Evolutionary conservation across 2,888 invertebrate species (phyloP).

Genomic region (Tipula helvola): DNA sequence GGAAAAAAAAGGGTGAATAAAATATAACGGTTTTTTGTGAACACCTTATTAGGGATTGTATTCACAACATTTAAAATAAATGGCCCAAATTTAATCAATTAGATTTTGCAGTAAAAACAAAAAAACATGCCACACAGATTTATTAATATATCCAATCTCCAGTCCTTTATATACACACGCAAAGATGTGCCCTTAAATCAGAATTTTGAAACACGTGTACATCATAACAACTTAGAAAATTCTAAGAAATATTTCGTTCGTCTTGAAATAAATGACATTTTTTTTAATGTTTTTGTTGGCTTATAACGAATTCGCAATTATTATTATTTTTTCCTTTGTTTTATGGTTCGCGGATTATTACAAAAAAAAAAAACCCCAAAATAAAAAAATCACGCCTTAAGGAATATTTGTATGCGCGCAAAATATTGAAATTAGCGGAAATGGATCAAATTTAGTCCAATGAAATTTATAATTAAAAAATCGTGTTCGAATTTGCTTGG

Average conservation of each 20-base stretch:
- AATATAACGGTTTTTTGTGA: background rate
- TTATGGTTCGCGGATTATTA: background rate
- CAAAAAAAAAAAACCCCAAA: background rate
- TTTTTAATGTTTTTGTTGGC: background rate
- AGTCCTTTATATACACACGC: background rate
- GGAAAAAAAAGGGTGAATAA: background rate
- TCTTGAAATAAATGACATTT: background rate
- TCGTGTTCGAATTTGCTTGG: background rate
- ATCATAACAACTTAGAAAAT: background rate
- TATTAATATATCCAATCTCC: background rate
- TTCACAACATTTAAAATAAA: background rate
- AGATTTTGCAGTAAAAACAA: background rate
- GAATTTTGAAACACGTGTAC: background rate
- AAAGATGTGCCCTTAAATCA: background rate
- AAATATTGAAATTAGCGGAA: background rate
- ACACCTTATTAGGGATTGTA: background rate
- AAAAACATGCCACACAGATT: background rate
- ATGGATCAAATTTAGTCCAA: background rate
- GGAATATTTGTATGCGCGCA: background rate
- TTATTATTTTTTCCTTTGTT: background rate
- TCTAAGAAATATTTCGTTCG: background rate
- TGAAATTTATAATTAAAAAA: background rate
- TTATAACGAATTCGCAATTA: background rate
- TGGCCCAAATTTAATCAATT: background rate
- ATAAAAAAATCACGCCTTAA: background rate